A percentile compares a stretch with the other conserved stretches of the same genome.
Evolutionary conservation across 2,888 invertebrate species (phyloP).

Genomic region (Hydroisotoma schaefferi): DNA sequence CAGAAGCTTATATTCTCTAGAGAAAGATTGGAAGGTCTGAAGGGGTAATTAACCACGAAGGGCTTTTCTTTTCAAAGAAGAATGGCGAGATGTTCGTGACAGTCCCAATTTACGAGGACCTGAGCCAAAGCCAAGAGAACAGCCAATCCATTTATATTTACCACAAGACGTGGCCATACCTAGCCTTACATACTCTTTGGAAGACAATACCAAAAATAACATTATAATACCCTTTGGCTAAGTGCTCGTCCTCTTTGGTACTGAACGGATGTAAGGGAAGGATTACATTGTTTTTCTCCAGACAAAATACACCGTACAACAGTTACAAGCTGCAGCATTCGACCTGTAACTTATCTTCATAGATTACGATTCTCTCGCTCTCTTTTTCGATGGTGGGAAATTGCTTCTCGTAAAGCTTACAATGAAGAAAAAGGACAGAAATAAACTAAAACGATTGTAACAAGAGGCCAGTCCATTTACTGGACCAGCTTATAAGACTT

Average conservation of each 20-base stretch:
- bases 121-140: not conserved
- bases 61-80: conserved; percentile 4
- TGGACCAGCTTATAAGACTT: too few species aligned
- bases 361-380: too few species aligned
- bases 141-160: conserved; percentile 15
- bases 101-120: conserved; percentile 19
- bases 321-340: too few species aligned
- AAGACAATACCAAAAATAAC: not conserved
- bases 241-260: not conserved
- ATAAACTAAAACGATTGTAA: conserved; percentile 20
- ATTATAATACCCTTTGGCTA: not conserved
- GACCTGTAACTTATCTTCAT: too few species aligned
- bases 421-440: conserved; percentile 32
- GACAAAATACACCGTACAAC: not conserved
- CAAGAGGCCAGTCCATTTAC: conserved; percentile 13
- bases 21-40: conserved; percentile 1
- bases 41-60: conserved; percentile 18
- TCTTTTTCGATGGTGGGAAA: too few species aligned
- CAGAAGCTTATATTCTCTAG: not conserved
- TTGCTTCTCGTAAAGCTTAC: conserved; percentile 4
- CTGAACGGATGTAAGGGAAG: too few species aligned
- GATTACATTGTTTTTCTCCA: too few species aligned
- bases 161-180: too few species aligned
- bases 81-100: conserved; percentile 13
- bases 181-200: not conserved